A percentile compares a stretch with the other conserved stretches of the same genome.
Evolutionary conservation across 2,113 vertebrate genomes (phyloP).

Genomic region (Myxocyprinus asiaticus): DNA sequence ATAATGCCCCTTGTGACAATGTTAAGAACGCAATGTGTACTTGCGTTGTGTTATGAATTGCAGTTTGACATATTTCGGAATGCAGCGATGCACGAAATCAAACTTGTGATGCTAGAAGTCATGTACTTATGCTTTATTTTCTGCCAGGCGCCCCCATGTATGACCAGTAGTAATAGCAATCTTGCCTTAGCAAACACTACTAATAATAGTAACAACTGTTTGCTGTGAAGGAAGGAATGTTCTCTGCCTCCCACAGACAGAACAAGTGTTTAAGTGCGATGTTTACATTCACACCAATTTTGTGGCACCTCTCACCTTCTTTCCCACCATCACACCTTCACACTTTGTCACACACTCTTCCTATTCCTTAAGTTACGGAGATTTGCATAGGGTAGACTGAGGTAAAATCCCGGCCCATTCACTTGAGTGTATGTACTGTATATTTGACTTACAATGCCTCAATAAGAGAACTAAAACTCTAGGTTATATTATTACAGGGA

Average conservation of each 20-base stretch:
- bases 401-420: neutral
- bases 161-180: neutral
- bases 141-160: too few species aligned
- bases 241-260: neutral
- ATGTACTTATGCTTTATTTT: too few species aligned
- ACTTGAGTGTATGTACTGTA: neutral
- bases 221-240: neutral
- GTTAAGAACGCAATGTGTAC: too few species aligned
- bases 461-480: too few species aligned
- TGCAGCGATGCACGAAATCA: too few species aligned
- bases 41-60: too few species aligned
- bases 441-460: neutral
- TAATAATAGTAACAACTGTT: slow-evolving; percentile 10
- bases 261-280: slow-evolving; percentile 32
- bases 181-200: slow-evolving; percentile 17
- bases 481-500: too few species aligned
- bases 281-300: slow-evolving; percentile 25
- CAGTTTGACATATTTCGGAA: too few species aligned
- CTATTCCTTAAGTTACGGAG: neutral
- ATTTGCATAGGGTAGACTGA: neutral
- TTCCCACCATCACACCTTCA: slow-evolving; percentile 23
- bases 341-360: neutral
- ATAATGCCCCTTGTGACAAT: too few species aligned
- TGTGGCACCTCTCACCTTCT: slow-evolving; percentile 12
- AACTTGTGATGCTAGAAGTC: too few species aligned